Conservation (phyloP, 2,888 invertebrate species). For the Smittia aterrima region DNA sequence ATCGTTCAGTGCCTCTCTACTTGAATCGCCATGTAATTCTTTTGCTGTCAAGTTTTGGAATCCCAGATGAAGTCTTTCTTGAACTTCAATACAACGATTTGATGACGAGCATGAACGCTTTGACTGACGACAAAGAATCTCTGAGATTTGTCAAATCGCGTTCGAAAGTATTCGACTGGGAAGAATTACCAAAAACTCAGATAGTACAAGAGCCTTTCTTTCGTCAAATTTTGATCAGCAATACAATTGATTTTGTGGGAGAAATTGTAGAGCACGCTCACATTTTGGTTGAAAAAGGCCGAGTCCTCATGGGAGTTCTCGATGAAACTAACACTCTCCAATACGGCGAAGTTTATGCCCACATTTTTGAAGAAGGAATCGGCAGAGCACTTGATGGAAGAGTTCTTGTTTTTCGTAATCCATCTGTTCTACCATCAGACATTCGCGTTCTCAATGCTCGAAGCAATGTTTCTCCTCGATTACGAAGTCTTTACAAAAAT, state of each 20-base stretch:
- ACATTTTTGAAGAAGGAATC: neutral
- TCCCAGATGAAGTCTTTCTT: neutral
- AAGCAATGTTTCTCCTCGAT: neutral
- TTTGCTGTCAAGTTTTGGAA: neutral
- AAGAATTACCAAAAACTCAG: neutral
- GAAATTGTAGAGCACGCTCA: neutral
- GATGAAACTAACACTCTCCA: neutral
- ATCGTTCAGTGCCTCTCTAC: neutral
- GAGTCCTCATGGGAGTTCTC: neutral
- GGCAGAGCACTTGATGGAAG: neutral
- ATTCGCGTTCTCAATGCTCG: neutral
- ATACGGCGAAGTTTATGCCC: constrained; percentile 15
- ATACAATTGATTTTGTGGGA: neutral
- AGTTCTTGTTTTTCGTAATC: neutral
- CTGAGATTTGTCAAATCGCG: neutral
- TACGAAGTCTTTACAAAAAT: neutral
- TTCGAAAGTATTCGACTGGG: constrained; percentile 9
- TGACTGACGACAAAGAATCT: neutral
- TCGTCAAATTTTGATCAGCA: neutral
- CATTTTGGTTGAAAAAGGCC: neutral
- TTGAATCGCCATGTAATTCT: constrained; percentile 14
- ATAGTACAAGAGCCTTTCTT: constrained; percentile 2
- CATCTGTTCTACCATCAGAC: neutral
- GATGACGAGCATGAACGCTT: neutral
- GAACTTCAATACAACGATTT: neutral